A percentile compares a stretch with the other conserved stretches of the same genome.
phyloP scores from a whole-genome alignment of 2,888 invertebrate species.

The Morpho helenor region DNA sequence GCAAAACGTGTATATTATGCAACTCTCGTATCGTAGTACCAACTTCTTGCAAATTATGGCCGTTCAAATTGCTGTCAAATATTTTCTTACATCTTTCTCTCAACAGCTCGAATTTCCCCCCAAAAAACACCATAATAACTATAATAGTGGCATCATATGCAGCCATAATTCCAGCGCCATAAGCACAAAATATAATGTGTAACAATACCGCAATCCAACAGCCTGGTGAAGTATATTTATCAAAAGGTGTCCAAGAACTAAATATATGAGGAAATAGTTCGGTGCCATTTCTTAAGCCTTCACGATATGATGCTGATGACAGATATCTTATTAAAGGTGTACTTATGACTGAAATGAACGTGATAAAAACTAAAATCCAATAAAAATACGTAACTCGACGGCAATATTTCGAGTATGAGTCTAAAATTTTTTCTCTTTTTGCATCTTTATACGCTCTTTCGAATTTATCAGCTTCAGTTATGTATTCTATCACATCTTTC shows the following conservation, averaged over 20 bases:
- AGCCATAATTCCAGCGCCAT: conserved; percentile 51
- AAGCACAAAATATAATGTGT: conserved; percentile 45
- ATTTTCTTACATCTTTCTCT: conserved; percentile 54
- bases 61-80: conserved; percentile 33
- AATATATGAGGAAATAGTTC: conserved; percentile 61
- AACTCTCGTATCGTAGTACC: conserved; percentile 39
- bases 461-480: conserved; percentile 53
- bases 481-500: conserved; percentile 51
- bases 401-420: conserved; percentile 55
- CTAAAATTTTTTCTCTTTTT: conserved; percentile 39
- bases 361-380: conserved; percentile 55
- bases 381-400: conserved; percentile 53
- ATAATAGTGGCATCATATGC: conserved; percentile 53
- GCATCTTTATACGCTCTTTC: conserved; percentile 45
- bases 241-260: conserved; percentile 63
- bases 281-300: conserved; percentile 47
- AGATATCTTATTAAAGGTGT: conserved; percentile 49
- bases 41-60: conserved; percentile 36
- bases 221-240: conserved; percentile 55
- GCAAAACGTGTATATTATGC: conserved; percentile 44
- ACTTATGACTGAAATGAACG: conserved; percentile 42
- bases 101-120: conserved; percentile 57
- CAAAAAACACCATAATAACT: conserved; percentile 59
- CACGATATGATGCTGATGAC: conserved; percentile 44
- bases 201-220: conserved; percentile 53